Base-by-base conservation (phyloP, 2,113 vertebrate species). In the Raja brachyura region DNA sequence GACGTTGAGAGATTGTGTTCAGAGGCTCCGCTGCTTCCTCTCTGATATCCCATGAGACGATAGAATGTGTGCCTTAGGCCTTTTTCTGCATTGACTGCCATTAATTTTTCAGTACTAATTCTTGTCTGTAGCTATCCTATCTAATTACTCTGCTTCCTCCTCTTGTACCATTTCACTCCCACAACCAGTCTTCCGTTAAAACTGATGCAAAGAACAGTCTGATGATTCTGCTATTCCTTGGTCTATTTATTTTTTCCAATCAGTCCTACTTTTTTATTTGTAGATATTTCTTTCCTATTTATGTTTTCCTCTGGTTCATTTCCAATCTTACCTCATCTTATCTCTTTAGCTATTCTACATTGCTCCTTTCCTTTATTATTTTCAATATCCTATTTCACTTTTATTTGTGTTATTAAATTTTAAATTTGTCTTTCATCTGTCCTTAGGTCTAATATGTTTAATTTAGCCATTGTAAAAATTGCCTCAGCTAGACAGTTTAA, bases 101-200 rank as follows among this genome's bases (percentile, higher is more conserved):
- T 88, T 88, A 88, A 88, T 88, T 88, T 88, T 88, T 63, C 83
- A 63, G 83, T 63, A 88, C 83, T 88, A 88, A 88, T 88, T 63
- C 83, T 86, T 88, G 83, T 88, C 83, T 88, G n/a, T 63, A 66
- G 83, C 83, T 88, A 88, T 88, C 83, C 83, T 63, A 88, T 88
- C 83, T 88, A 88, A 88, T 88, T 88, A 88, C 83, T 63, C 13
- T n/a, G n/a, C 28, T 66, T 66, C 83, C 83, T 88, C 5, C 59
- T 88, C 59, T 31, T 88, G 83, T 66, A 88, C 59, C n/a, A 59
- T 88, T 88, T 88, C 59, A 88, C n/a, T 88, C 28, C 83, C 83
- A 88, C 59, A 18, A 88, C 83, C 83, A 88, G 14, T n/a, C 59
- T 63, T 18, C 59, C 18, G 78, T 66, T 14, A 63, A 88, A 88